Evolutionary conservation across 2,113 vertebrate genomes (phyloP), one percentile per base, ranked within the genome.

Genomic region (Hemichromis elongatus): DNA sequence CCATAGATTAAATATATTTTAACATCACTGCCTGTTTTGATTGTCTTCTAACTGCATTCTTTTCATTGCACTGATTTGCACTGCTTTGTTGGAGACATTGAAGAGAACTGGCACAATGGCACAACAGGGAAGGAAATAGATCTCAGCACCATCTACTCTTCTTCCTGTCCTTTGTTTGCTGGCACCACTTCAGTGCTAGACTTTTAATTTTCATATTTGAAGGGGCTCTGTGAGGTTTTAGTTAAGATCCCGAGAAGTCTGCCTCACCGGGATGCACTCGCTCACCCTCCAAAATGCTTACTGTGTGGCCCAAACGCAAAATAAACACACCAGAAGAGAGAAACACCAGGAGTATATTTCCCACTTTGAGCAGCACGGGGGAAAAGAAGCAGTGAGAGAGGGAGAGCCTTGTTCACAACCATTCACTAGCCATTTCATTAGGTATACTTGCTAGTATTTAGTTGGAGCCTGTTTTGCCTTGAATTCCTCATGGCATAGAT

Each of bases 121-220:
- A 30, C 42, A 30, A 28, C 5, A 1, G 10, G 68, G 8, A 75
- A 50, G 68, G 68, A 26, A 47, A 50, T 47, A 5, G 42, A 30
- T 30, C 16, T 75, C 68, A 19, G 1, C 68, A 50, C 16, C 0
- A 28, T 26, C 10, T 50, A 75, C 26, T 50, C 42, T 5, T 50
- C 26, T n/a, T 75, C 68, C 68, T 50, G 24, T 73, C 66, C 40
- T 26, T 47, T 70, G 40, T 73, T 47, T 73, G 9, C 47, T 18
- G 66, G 40, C 24, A 0, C 13, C 40, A 26, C 21, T 45, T 26
- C 13, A 18, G 0, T 45, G 3, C 0, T 45, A 0, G 66, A 16
- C 42, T 70, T 45, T 28, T 16, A 26, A 18, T 45, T 5, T 70
- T 47, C 21, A 70, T 18, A 47, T 45, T 45, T 47, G 66, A 40